These are phyloP conservation scores for Arothron firmamentum DNA, from an alignment of 2,113 vertebrate species.

Conservation along the genomic window DNA sequence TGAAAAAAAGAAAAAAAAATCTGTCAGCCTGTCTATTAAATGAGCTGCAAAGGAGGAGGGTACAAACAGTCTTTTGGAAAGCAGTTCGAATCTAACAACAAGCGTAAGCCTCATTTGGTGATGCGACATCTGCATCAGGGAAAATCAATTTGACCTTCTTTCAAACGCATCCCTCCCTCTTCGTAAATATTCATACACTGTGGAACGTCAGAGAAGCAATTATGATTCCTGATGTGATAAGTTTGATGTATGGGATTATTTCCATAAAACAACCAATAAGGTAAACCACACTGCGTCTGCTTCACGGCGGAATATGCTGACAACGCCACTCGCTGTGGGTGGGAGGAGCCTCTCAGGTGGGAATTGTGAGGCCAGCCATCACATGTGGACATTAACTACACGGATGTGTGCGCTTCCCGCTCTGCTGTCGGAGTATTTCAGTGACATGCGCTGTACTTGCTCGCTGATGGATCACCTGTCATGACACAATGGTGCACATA, in stretches of 20 bases:
- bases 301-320: constrained; percentile 2
- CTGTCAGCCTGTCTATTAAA: constrained; percentile 59
- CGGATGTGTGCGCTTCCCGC: constrained; percentile 36
- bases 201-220: constrained; percentile 17
- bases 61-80: constrained; percentile 40
- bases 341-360: constrained; percentile 7
- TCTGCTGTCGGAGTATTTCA: constrained; percentile 34
- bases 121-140: constrained; percentile 23
- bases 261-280: constrained; percentile 3
- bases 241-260: constrained; percentile 1
- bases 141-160: constrained; percentile 21
- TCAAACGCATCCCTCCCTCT: constrained; percentile 8
- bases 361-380: constrained; percentile 33
- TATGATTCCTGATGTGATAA: constrained; percentile 1
- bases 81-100: constrained; percentile 55
- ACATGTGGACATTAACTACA: constrained; percentile 38
- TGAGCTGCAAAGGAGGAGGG: constrained; percentile 40
- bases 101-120: constrained; percentile 47
- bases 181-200: not conserved
- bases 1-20: constrained; percentile 17
- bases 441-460: constrained; percentile 56
- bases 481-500: constrained; percentile 35
- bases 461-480: constrained; percentile 61
- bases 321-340: constrained; percentile 20
- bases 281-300: constrained; percentile 2